These are phyloP conservation scores for Macrophya annulata DNA, from an alignment of 2,888 invertebrate genomes.

Conservation along the genomic window DNA sequence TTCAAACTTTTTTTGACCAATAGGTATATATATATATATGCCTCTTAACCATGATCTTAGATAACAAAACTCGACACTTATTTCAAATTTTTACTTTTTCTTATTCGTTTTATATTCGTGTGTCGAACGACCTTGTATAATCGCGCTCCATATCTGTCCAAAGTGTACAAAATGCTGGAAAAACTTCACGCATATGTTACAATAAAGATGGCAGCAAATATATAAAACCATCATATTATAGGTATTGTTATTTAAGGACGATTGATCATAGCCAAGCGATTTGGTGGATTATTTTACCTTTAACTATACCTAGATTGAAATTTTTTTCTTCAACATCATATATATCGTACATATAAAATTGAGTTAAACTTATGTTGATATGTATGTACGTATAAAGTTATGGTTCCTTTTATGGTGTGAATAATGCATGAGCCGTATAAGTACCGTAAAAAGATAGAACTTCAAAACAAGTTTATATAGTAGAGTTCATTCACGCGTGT, in stretches of 20 bases:
- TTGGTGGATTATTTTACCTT: too few species aligned
- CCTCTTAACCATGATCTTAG: background rate
- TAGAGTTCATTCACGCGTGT: constrained; percentile 54
- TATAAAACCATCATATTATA: too few species aligned
- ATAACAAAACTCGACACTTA: background rate
- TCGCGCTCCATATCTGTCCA: background rate
- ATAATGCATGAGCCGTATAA: constrained; percentile 30
- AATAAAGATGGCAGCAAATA: background rate
- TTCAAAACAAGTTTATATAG: constrained; percentile 44
- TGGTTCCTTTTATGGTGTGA: constrained; percentile 19
- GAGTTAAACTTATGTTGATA: constrained; percentile 30
- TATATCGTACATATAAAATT: background rate
- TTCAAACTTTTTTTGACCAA: background rate
- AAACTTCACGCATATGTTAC: background rate
- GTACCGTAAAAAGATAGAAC: background rate
- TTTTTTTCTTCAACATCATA: too few species aligned
- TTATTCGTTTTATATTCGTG: background rate
- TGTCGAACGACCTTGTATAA: background rate
- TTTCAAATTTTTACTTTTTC: background rate
- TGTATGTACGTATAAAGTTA: background rate
- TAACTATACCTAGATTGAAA: too few species aligned
- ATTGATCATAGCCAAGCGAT: too few species aligned
- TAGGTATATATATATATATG: too few species aligned
- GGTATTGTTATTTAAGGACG: too few species aligned
- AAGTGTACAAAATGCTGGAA: background rate